phyloP scores from a whole-genome alignment of 2,113 vertebrate genomes.

The Patagioenas fasciata region DNA sequence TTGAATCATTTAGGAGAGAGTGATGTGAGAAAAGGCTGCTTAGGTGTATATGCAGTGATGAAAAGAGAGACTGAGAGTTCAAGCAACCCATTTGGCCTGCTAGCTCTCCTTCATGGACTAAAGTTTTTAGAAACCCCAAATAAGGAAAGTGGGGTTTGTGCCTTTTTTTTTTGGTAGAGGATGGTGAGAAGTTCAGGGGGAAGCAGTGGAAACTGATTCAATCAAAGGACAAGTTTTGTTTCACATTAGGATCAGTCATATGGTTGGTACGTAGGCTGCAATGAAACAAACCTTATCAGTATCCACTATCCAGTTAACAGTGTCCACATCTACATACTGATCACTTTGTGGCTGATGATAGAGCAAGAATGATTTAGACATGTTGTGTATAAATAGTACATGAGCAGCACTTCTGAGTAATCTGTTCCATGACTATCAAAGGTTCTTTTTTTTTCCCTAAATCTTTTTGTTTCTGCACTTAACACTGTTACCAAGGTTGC shows the following conservation, averaged over 20 bases:
- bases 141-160: neutral
- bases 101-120: neutral
- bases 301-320: neutral
- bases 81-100: neutral
- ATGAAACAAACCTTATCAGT: neutral
- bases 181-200: neutral
- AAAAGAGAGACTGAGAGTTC: neutral
- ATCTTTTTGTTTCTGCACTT: neutral
- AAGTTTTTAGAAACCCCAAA: neutral
- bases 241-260: neutral
- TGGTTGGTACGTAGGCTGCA: neutral
- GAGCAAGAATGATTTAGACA: neutral
- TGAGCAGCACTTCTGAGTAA: constrained; percentile 25
- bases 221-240: neutral
- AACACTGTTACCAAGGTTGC: rapidly evolving
- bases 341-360: neutral
- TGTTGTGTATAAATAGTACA: neutral
- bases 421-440: constrained; percentile 36
- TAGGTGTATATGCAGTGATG: neutral
- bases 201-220: neutral
- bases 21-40: neutral
- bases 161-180: neutral
- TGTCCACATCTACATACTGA: neutral
- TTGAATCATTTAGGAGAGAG: neutral
- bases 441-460: neutral